Evolutionary conservation across 2,888 invertebrate genomes (phyloP), one percentile per base, ranked within the genome.

Genomic region (Netelia fuscicornis): DNA sequence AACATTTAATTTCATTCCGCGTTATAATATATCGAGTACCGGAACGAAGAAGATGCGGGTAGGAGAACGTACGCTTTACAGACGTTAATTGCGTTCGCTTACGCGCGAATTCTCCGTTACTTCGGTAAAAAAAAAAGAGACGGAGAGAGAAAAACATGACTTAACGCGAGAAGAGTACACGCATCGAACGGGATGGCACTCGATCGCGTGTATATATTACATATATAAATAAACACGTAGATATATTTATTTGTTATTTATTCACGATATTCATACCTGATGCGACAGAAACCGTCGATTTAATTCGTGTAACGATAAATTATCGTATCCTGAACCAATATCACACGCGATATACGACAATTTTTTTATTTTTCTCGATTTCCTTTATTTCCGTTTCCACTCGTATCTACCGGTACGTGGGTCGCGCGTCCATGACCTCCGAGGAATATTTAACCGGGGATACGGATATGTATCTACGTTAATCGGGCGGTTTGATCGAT

Each of bases 401-500:
- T 52, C 64, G 76, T 78, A 70, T 78, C 70, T 54, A 54, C 76
- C 70, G 78, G 78, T 78, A 74, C 70, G 70, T 5, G 44, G 42
- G 54, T 68, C 48, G 58, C 44, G 76, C 77, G 30, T 30, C 6
- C 30, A 77, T 68, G 80, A 81, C 54, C 81, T 76, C 76, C 6
- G 20, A 52, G 44, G 60, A 67, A 42, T 17, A 37, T 64, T 23
- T 60, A 54, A 42, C 13, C 52, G 48, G 30, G 25, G 20, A 81
- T 17, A 44, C 67, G 77, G 17, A 17, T 17, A 17, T 17, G 17
- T 17, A 17, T 17, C 17, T 17, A 48, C 60, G 20, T 68, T 48
- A 56, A n/a, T 9, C 37, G 64, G 30, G 67, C 23, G 67, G 85
- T 87, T 86, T 86, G 87, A 84, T 87, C 87, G 81, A 87, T 87